phyloP scores from a whole-genome alignment of 2,888 invertebrate species.

The Apamea anceps region DNA sequence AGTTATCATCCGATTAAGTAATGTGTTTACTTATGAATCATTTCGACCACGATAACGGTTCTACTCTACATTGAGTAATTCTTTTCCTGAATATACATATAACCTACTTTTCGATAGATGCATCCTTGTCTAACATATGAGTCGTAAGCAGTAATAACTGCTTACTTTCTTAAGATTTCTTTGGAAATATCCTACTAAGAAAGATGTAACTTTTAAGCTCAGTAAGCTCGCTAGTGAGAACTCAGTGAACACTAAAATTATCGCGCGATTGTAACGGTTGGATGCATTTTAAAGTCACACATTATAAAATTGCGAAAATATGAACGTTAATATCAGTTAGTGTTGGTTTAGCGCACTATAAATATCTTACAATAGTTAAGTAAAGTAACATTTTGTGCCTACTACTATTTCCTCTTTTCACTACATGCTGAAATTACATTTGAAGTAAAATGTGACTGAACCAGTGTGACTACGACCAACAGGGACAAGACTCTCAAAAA shows the following conservation, averaged over 20 bases:
- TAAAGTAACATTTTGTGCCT: not conserved
- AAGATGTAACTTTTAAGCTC: slow-evolving; percentile 24
- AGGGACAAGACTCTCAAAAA: not conserved
- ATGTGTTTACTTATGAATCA: slow-evolving; percentile 36
- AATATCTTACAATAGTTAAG: not conserved
- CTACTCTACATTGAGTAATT: slow-evolving; percentile 10
- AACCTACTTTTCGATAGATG: slow-evolving; percentile 13
- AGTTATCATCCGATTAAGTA: slow-evolving; percentile 16
- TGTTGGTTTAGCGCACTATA: not conserved
- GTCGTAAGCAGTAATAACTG: not conserved
- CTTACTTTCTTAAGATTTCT: slow-evolving; percentile 18
- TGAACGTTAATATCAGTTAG: slow-evolving; percentile 12
- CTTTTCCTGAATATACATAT: slow-evolving; percentile 58
- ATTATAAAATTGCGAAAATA: slow-evolving; percentile 24
- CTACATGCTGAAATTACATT: not conserved
- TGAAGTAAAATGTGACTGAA: not conserved
- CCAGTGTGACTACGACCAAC: not conserved
- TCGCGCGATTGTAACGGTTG: slow-evolving; percentile 40
- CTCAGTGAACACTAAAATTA: slow-evolving; percentile 55
- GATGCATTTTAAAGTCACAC: slow-evolving; percentile 49
- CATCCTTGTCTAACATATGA: slow-evolving; percentile 34
- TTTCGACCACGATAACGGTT: slow-evolving; percentile 12
- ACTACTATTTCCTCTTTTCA: not conserved
- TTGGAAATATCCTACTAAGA: not conserved
- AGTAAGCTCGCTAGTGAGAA: slow-evolving; percentile 35